Evolutionary conservation across 64 coral and sea anemone species (phyloP).

Genomic region (Hydrozoanthus tunicans): DNA sequence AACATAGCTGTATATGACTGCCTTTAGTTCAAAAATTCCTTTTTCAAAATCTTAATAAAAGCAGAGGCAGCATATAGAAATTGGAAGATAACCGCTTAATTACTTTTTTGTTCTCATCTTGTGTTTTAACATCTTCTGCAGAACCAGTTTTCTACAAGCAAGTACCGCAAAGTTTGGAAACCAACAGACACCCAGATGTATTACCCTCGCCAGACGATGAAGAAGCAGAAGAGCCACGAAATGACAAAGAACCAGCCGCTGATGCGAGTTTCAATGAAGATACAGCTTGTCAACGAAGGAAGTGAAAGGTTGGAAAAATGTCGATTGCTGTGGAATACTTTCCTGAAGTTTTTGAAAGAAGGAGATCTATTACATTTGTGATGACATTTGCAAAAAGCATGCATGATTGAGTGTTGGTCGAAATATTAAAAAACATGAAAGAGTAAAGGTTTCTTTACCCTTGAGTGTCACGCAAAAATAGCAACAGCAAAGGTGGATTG

Average conservation of each 20-base stretch:
- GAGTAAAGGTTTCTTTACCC: too few species aligned
- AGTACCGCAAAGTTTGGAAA: conserved; percentile 46
- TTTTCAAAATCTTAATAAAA: neutral
- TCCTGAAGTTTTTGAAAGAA: too few species aligned
- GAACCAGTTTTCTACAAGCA: conserved; percentile 43
- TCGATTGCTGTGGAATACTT: too few species aligned
- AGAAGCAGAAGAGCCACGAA: neutral
- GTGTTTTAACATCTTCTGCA: neutral
- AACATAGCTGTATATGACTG: too few species aligned
- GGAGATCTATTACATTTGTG: too few species aligned
- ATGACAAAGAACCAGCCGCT: neutral
- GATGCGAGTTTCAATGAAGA: neutral
- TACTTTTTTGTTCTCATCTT: neutral
- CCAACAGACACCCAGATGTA: conserved; percentile 45
- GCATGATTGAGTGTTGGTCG: too few species aligned
- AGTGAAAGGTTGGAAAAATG: neutral
- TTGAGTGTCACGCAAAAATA: too few species aligned
- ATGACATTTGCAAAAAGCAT: too few species aligned
- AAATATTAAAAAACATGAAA: too few species aligned
- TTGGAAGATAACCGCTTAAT: neutral
- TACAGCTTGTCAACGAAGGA: neutral
- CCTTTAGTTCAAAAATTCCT: too few species aligned
- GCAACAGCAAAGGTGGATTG: too few species aligned
- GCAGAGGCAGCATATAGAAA: neutral
- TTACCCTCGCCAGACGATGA: conserved; percentile 28